A percentile compares a stretch with the other conserved stretches of the same genome.
Conservation (phyloP, 30 jellyfish, hydroid and myxozoan species). For the Hydractinia echinata region DNA sequence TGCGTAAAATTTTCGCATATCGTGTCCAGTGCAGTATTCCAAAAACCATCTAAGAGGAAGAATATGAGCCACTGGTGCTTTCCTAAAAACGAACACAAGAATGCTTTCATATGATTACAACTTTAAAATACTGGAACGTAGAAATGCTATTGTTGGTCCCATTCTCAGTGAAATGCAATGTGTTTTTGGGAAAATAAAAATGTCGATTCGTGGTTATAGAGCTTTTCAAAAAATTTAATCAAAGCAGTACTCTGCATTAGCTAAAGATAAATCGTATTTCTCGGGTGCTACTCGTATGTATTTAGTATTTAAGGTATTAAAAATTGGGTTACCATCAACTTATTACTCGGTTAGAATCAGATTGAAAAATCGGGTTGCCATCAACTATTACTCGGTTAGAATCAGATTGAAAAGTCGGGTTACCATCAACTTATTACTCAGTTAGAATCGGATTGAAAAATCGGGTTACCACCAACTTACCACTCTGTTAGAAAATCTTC, state of each 20-base stretch:
- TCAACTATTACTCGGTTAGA: no score
- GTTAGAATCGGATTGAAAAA: not conserved
- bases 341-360: no score
- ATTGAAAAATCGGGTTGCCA: no score
- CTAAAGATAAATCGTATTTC: not conserved
- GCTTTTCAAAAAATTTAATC: not conserved
- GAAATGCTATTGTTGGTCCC: no score
- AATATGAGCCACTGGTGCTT: slow-evolving; percentile 61
- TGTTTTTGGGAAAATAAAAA: no score
- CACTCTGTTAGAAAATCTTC: slow-evolving; percentile 87
- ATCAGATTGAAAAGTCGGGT: not conserved
- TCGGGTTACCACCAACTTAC: slow-evolving; percentile 26
- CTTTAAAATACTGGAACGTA: no score
- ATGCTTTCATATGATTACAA: no score
- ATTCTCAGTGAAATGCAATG: no score
- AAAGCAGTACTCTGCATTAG: not conserved
- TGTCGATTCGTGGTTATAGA: no score
- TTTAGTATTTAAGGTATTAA: no score
- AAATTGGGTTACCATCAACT: no score
- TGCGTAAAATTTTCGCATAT: slow-evolving; percentile 73
- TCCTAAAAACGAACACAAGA: slow-evolving; percentile 33
- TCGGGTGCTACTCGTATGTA: no score
- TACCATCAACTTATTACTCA: not conserved
- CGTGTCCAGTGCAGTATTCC: slow-evolving; percentile 63
- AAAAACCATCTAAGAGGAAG: slow-evolving; percentile 88